Conservation (phyloP, 2,113 vertebrate species). For the Tachycineta bicolor region DNA sequence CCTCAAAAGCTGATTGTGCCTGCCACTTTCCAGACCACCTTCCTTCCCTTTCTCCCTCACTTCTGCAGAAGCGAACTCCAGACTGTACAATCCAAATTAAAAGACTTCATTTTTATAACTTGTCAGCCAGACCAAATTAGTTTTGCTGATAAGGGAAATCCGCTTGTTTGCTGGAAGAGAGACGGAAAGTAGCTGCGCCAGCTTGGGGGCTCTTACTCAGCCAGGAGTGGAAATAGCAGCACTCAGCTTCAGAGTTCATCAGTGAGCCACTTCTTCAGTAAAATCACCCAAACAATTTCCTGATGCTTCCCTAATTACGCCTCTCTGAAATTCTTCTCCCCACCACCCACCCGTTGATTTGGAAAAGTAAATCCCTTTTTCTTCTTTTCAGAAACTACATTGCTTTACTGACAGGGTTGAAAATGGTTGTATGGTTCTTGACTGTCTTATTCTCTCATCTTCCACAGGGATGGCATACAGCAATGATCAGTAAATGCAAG, state of each 20-base stretch:
- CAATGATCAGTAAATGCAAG: not conserved
- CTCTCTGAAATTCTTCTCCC: not conserved
- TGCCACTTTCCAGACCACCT: not conserved
- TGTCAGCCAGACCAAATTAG: not conserved
- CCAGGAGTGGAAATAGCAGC: constrained; percentile 6
- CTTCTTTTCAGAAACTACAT: not conserved
- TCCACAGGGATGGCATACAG: not conserved
- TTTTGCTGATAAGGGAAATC: constrained; percentile 39
- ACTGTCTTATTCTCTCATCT: not conserved
- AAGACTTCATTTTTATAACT: not conserved
- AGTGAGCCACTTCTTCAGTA: constrained; percentile 12
- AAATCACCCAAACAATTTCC: constrained; percentile 46
- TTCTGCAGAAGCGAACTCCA: not conserved
- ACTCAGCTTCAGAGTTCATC: constrained; percentile 22
- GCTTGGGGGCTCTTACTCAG: rapidly evolving
- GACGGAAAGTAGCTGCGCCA: not conserved
- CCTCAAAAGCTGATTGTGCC: not conserved
- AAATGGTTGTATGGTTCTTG: not conserved
- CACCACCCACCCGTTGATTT: not conserved
- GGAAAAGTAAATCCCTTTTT: not conserved
- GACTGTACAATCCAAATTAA: not conserved
- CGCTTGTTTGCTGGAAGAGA: not conserved
- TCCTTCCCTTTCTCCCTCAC: not conserved
- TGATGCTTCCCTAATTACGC: not conserved
- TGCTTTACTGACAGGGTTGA: not conserved